Evolutionary conservation across 2,797 vertebrate genomes (phyloP).

Genomic region (Gambusia yucatana): DNA sequence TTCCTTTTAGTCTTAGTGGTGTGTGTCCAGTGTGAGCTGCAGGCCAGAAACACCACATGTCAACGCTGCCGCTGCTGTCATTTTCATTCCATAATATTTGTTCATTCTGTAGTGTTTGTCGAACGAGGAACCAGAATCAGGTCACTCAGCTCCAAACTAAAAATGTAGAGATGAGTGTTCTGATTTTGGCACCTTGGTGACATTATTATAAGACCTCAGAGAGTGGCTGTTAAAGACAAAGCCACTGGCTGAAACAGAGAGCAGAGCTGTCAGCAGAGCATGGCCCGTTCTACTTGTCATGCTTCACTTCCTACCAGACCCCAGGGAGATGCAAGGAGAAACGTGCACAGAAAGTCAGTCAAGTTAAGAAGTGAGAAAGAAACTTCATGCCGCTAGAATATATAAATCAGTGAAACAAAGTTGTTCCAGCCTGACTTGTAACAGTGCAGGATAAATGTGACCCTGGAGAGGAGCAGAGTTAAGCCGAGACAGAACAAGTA

Average conservation of each 20-base stretch:
- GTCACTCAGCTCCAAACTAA: conserved; percentile 8
- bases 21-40: background rate
- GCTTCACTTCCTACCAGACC: conserved; percentile 57
- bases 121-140: conserved; percentile 2
- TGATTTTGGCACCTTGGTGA: conserved; percentile 22
- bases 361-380: conserved; percentile 26
- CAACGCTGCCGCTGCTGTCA: background rate
- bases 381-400: conserved; percentile 20
- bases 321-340: conserved; percentile 42
- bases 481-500: conserved; percentile 22
- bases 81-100: background rate
- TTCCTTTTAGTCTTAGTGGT: background rate
- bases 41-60: background rate
- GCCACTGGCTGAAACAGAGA: conserved; percentile 41
- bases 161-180: conserved; percentile 32
- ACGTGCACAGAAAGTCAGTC: conserved; percentile 22
- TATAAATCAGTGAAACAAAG: conserved; percentile 54
- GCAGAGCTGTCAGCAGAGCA: conserved; percentile 35
- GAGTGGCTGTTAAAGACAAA: conserved; percentile 28
- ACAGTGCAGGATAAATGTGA: conserved; percentile 49
- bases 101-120: background rate
- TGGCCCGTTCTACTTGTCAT: conserved; percentile 55
- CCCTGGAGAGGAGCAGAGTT: conserved; percentile 43
- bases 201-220: conserved; percentile 36
- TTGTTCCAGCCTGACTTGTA: conserved; percentile 39